Evolutionary conservation across 2,113 vertebrate genomes (phyloP), one percentile per base, ranked within the genome.

Genomic region (Mionectes macconnelli): DNA sequence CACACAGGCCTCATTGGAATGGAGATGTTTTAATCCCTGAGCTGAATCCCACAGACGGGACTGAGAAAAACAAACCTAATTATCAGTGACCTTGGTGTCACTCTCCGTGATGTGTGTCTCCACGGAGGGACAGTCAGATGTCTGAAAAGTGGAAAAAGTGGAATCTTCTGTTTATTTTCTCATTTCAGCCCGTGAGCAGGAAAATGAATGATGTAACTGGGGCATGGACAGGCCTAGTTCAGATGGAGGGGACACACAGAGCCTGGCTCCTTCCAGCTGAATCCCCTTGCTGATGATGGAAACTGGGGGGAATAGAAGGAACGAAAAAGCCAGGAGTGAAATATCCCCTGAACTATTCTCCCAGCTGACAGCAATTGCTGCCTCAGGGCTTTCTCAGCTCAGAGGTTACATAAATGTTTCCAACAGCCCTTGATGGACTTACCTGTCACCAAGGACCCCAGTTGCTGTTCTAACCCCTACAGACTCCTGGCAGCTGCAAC

Each of bases 341-440:
- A 84, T 39, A 81, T 33, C 14, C 49, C 63, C 37, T 74, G 59
- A 84, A 94, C 92, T 63, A 25, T 42, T 70, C 42, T 77, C 55
- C 50, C 47, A 70, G 13, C 72, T 52, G 67, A 31, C 49, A 79
- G 59, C 21, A 52, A 19, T 30, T 10, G 3, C 40, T 90, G 59
- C 89, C 77, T 63, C 35, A 6, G 89, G 68, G 80, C 23, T 57
- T 70, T 90, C 72, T 85, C 50, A 80, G 76, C 22, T 94, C 84
- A 45, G 60, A 67, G 50, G 37, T 57, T 28, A 23, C 19, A 52
- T 10, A 57, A 86, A 69, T 1, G 1, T 59, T 85, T 90, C 66
- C 66, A 93, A 19, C 30, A 76, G 35, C 35, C 33, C 68, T 50
- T 89, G 85, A 76, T 90, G 74, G 44, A 68, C 73, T 82, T 82